phyloP scores from a whole-genome alignment of 2,888 invertebrate species.

The Erebia palarica region DNA sequence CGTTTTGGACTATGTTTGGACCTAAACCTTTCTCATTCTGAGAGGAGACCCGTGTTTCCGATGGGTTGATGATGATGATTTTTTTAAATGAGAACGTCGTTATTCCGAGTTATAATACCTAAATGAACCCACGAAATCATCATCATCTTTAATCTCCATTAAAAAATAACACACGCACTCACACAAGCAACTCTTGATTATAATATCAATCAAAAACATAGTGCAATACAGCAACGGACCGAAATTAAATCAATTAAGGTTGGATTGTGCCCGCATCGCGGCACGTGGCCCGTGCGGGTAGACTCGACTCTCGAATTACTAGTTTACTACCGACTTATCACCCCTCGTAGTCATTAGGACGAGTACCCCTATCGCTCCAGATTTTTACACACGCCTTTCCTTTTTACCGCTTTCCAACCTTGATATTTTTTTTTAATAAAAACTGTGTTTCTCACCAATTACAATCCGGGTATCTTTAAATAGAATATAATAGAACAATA shows the following conservation, averaged over 20 bases:
- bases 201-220: slow-evolving; percentile 32
- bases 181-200: slow-evolving; percentile 20
- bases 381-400: slow-evolving; percentile 61
- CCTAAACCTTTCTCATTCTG: too few species aligned
- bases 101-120: too few species aligned
- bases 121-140: too few species aligned
- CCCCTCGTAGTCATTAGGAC: slow-evolving; percentile 55
- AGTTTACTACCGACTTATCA: slow-evolving; percentile 53
- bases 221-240: slow-evolving; percentile 24
- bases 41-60: too few species aligned
- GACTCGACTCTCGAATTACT: slow-evolving; percentile 42
- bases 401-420: slow-evolving; percentile 24
- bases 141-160: slow-evolving; percentile 5
- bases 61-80: too few species aligned
- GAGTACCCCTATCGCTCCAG: slow-evolving; percentile 69
- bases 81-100: too few species aligned
- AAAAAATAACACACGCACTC: neutral
- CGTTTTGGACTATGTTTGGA: too few species aligned
- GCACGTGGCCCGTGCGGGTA: slow-evolving; percentile 56
- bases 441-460: too few species aligned
- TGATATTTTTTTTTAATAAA: neutral
- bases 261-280: slow-evolving; percentile 54
- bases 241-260: slow-evolving; percentile 43
- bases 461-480: too few species aligned
- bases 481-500: too few species aligned